Conservation (phyloP, 2,113 vertebrate genomes). For the Coreoperca whiteheadi region DNA sequence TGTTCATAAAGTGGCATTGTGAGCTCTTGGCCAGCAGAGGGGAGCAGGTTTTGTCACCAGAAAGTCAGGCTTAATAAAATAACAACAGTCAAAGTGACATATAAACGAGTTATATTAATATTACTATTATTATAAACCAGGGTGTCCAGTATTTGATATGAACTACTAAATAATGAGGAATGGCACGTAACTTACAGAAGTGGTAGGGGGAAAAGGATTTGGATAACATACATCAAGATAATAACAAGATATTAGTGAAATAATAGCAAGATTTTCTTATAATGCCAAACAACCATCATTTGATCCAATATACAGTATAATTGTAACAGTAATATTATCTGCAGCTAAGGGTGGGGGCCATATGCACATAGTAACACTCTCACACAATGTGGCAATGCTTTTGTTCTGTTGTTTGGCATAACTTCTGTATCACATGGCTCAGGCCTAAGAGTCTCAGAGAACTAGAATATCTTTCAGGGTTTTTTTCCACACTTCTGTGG, state of each 20-base stretch:
- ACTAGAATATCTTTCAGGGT: slow-evolving; percentile 6
- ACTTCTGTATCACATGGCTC: slow-evolving; percentile 54
- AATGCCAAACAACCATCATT: neutral
- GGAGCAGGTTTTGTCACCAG: slow-evolving; percentile 68
- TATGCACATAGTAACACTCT: slow-evolving; percentile 16
- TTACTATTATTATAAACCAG: neutral
- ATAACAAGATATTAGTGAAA: neutral
- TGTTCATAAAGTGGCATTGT: slow-evolving; percentile 53
- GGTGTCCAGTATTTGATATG: neutral
- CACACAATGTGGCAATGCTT: slow-evolving; percentile 27
- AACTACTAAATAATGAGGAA: neutral
- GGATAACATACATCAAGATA: neutral
- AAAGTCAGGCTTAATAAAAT: slow-evolving; percentile 26
- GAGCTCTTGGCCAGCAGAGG: slow-evolving; percentile 71
- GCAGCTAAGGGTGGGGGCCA: neutral
- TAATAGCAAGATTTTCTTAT: neutral
- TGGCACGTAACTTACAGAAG: neutral
- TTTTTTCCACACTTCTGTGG: slow-evolving; percentile 18
- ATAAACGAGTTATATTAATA: neutral
- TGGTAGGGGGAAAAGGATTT: neutral
- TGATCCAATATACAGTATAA: neutral
- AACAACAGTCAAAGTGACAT: slow-evolving; percentile 21
- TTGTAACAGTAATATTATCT: neutral
- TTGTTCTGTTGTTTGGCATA: slow-evolving; percentile 61
- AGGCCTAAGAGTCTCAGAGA: slow-evolving; percentile 42